Evolutionary conservation across 1,140 invertebrate genomes (phyloP).

Genomic region (Temnothorax curvispinosus): DNA sequence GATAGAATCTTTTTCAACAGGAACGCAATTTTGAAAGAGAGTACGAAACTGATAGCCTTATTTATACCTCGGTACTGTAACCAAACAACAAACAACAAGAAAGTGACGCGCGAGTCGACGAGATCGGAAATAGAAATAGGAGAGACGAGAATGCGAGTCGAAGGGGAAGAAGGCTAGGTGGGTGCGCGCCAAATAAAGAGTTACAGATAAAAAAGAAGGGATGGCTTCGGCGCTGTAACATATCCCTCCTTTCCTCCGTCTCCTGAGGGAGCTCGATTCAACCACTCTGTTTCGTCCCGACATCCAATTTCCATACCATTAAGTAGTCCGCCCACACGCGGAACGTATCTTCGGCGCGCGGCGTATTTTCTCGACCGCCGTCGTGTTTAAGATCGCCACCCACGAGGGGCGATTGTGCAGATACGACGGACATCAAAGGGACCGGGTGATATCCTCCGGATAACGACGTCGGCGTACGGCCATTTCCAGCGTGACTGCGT

Average conservation of each 20-base stretch:
- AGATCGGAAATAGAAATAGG: neutral
- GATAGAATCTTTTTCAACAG: conserved; percentile 2
- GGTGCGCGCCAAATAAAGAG: conserved; percentile 32
- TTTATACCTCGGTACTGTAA: neutral
- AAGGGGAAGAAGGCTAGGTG: neutral
- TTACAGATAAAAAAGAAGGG: conserved; percentile 35
- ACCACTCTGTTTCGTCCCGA: conserved; percentile 79
- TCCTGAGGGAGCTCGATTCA: conserved; percentile 44
- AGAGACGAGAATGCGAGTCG: conserved; percentile 1
- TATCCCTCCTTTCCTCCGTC: conserved; percentile 56
- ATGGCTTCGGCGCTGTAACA: conserved; percentile 7
- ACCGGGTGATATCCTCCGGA: neutral
- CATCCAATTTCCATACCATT: conserved; percentile 85
- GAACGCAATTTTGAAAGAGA: neutral
- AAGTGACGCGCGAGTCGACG: neutral
- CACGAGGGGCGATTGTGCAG: conserved; percentile 54
- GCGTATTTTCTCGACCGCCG: neutral
- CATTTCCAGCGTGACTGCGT: neutral
- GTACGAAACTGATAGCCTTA: neutral
- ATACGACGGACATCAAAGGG: conserved; percentile 4
- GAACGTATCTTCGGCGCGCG: conserved; percentile 68
- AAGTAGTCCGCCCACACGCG: conserved; percentile 73
- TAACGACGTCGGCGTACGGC: neutral
- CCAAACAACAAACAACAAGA: neutral
- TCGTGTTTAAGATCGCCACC: conserved; percentile 55